Evolutionary conservation across 2,888 invertebrate species (phyloP).

Genomic region (Cerastis leucographa): DNA sequence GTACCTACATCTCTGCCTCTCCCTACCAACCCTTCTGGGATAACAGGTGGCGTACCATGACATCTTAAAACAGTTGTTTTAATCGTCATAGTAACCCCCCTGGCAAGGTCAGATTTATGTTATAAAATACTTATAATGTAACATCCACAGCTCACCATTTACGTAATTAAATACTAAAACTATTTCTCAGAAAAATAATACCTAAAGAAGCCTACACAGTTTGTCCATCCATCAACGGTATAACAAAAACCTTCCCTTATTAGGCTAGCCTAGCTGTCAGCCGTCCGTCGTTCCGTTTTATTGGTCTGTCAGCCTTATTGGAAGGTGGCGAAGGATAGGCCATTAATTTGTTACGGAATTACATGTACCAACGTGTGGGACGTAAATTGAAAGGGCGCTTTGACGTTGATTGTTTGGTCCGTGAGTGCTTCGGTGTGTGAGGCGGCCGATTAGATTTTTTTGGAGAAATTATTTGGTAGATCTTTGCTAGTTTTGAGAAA

Average conservation of each 20-base stretch:
- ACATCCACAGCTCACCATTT: slow-evolving; percentile 12
- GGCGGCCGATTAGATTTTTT: slow-evolving; percentile 39
- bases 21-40: neutral
- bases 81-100: no score
- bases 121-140: slow-evolving; percentile 8
- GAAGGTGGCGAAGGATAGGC: slow-evolving; percentile 71
- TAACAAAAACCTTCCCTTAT: slow-evolving; percentile 71
- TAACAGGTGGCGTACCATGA: no score
- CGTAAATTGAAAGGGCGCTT: slow-evolving; percentile 53
- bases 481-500: neutral
- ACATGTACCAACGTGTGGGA: slow-evolving; percentile 66
- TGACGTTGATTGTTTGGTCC: slow-evolving; percentile 54
- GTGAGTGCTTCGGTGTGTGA: slow-evolving; percentile 51
- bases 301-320: slow-evolving; percentile 68
- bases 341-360: slow-evolving; percentile 75
- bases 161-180: slow-evolving; percentile 40
- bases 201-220: slow-evolving; percentile 32
- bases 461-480: neutral
- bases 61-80: no score
- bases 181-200: slow-evolving; percentile 39
- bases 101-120: neutral
- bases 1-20: neutral
- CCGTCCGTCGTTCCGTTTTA: slow-evolving; percentile 72
- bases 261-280: slow-evolving; percentile 70
- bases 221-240: slow-evolving; percentile 67